These are phyloP conservation scores for Crenichthys baileyi DNA, from an alignment of 2,797 vertebrate species.

Conservation along the genomic window DNA sequence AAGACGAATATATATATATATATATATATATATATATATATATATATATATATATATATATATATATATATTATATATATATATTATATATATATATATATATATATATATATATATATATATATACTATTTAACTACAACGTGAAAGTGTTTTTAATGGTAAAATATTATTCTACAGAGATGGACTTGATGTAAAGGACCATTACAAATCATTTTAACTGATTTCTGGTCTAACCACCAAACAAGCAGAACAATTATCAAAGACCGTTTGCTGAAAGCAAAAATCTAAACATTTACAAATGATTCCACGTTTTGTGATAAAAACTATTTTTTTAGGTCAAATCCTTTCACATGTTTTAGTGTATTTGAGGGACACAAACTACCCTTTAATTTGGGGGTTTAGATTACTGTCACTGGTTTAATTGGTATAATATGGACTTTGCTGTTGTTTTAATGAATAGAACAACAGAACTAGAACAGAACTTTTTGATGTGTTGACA, in stretches of 20 bases:
- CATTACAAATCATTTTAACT: not conserved
- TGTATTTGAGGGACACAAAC: not conserved
- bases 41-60: no score
- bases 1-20: no score
- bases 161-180: not conserved
- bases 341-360: not conserved
- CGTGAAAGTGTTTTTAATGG: not conserved
- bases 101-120: no score
- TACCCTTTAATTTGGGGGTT: not conserved
- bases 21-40: no score
- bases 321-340: not conserved
- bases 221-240: not conserved
- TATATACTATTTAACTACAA: not conserved
- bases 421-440: not conserved
- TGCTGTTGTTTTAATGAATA: no score
- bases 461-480: no score
- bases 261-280: not conserved
- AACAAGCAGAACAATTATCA: not conserved
- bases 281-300: not conserved
- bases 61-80: no score
- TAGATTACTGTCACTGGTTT: not conserved
- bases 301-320: not conserved
- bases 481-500: no score
- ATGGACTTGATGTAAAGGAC: not conserved
- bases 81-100: no score